Evolutionary conservation across 2,113 vertebrate species (phyloP).

Genomic region (Rhizomys pruinosus): DNA sequence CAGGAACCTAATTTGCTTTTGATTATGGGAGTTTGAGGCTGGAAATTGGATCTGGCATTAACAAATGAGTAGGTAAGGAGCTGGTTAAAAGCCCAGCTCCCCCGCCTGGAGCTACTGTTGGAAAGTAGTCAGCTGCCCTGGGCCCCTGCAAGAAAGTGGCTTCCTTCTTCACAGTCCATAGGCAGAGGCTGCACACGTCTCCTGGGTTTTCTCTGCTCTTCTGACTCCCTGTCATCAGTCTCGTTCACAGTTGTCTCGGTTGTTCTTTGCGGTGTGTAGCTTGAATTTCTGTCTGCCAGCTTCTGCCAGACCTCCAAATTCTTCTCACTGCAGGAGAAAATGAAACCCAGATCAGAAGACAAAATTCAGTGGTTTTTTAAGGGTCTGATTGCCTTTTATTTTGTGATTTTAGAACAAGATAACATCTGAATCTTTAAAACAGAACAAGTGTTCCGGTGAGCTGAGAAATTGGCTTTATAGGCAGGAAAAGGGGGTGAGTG

Average conservation of each 20-base stretch:
- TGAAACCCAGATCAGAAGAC: background rate
- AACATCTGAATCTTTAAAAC: background rate
- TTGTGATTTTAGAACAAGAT: background rate
- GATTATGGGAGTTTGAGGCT: background rate
- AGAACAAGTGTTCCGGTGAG: background rate
- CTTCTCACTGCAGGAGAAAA: background rate
- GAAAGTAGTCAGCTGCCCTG: background rate
- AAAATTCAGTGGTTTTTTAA: background rate
- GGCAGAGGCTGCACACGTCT: background rate
- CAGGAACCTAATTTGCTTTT: slow-evolving; percentile 46
- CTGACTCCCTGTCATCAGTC: background rate
- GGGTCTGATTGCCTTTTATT: background rate
- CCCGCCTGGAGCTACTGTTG: background rate
- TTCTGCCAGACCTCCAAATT: background rate
- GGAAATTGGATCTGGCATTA: background rate
- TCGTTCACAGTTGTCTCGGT: background rate
- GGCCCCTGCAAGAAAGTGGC: background rate
- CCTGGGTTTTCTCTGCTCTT: background rate
- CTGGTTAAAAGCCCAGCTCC: background rate
- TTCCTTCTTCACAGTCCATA: background rate
- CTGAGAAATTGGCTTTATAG: background rate
- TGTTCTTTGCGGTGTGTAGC: background rate
- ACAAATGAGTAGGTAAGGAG: slow-evolving; percentile 21
- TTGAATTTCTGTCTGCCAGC: background rate
- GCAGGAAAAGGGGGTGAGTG: background rate